Evolutionary conservation across 2,797 vertebrate species (phyloP), one percentile per base, ranked within the genome.

Genomic region (Prionace glauca): DNA sequence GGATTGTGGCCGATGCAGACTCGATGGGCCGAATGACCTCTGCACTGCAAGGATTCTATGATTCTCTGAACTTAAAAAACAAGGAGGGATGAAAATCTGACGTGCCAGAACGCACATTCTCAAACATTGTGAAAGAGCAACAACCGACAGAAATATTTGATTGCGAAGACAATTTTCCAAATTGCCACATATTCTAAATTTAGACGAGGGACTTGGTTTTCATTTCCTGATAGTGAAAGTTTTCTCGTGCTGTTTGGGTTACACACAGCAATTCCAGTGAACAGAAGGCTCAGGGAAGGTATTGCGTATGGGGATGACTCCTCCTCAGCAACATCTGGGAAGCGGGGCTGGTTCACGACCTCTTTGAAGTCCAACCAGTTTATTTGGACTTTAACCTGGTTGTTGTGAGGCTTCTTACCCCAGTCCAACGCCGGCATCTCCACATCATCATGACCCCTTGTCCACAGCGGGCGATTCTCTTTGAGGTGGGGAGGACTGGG

Each of bases 201-300:
- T 90, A 90, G 60, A 62, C 18, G 60, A 20, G 56, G 87, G n/a
- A n/a, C 29, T 7, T 2, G 60, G 14, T 62, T 90, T 62, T 18
- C 32, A 32, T 5, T 90, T 65, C 56, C 60, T 65, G 56, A 7
- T n/a, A 16, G 14, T 14, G 56, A 8, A 12, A 18, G 0, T 2
- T 32, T 90, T 90, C 60, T 90, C 1, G 0, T 7, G 3, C 14
- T 0, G 12, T 20, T 1, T 32, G 18, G 14, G 5, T 29, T 90
- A 4, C 0, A 11, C 29, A 2, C 14, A 0, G 0, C 3, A 16
- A 32, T 3, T 3, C 4, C 50, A n/a, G 56, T 90, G 26, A n/a
- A 29, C 56, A n/a, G 56, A 20, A n/a, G 60, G 12, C 56, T n/a
- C 0, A 12, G 87, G 16, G 29, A 0, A 8, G 87, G 29, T 32